phyloP scores from a whole-genome alignment of 2,113 vertebrate species.

The Heterochromis multidens region DNA sequence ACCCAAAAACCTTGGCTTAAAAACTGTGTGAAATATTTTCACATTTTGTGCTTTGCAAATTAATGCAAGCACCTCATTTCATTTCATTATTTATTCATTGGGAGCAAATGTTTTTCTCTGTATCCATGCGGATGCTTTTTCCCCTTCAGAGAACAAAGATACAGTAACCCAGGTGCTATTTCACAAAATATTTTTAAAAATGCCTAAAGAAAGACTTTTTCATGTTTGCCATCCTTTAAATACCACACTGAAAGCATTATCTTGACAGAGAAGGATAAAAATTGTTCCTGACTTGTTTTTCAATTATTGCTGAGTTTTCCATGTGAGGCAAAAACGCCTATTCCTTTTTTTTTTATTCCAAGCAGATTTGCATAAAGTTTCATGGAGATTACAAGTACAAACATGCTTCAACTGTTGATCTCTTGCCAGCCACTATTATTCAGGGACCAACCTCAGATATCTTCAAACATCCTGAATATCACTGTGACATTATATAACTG shows the following conservation, averaged over 20 bases:
- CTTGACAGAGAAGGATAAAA: slow-evolving; percentile 9
- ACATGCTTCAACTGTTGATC: slow-evolving; percentile 30
- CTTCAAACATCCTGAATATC: slow-evolving; percentile 22
- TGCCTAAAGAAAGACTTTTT: not conserved
- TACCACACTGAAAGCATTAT: slow-evolving; percentile 1
- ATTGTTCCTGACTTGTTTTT: slow-evolving; percentile 36
- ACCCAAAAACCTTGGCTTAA: slow-evolving; percentile 38
- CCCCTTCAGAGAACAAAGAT: slow-evolving; percentile 38
- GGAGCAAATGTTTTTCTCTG: slow-evolving; percentile 68
- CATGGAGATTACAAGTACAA: slow-evolving; percentile 41
- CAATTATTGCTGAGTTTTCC: slow-evolving; percentile 43
- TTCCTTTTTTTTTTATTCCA: not conserved
- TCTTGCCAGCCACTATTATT: slow-evolving; percentile 35
- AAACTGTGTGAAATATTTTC: slow-evolving; percentile 41
- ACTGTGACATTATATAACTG: slow-evolving; percentile 4
- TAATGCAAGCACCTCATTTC: slow-evolving; percentile 63
- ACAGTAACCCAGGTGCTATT: slow-evolving; percentile 23
- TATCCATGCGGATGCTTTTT: slow-evolving; percentile 19
- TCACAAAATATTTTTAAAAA: not conserved
- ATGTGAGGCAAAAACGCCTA: not conserved
- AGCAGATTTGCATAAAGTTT: slow-evolving; percentile 45
- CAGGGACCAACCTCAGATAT: slow-evolving; percentile 1
- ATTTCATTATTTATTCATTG: slow-evolving; percentile 74
- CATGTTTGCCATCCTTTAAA: not conserved
- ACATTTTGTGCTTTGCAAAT: slow-evolving; percentile 64